Conservation (phyloP, 1,140 invertebrate genomes). For the Drosophila mojavensis region DNA sequence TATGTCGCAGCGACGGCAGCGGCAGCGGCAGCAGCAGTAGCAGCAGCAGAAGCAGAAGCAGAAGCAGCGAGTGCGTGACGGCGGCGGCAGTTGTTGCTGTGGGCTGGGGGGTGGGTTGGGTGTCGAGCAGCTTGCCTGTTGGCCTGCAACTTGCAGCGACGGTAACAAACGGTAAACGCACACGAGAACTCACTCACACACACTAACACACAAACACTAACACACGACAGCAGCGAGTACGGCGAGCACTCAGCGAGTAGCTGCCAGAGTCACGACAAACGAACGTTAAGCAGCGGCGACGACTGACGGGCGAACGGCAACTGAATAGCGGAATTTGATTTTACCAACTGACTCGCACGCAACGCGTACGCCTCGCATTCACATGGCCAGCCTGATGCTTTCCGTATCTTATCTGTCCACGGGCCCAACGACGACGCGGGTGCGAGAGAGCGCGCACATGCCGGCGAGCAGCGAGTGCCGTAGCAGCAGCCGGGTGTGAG, state of each 20-base stretch:
- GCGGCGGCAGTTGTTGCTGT: constrained; percentile 37
- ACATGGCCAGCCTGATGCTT: constrained; percentile 8
- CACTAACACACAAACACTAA: constrained; percentile 11
- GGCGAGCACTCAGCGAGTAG: constrained; percentile 12
- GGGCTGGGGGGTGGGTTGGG: constrained; percentile 38
- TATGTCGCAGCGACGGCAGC: constrained; percentile 34
- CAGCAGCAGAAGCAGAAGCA: not conserved
- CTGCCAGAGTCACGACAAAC: constrained; percentile 23
- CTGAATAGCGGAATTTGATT: constrained; percentile 67
- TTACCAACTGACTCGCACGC: constrained; percentile 51
- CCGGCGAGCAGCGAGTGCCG: constrained; percentile 60
- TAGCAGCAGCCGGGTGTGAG: constrained; percentile 20
- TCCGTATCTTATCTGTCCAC: constrained; percentile 66
- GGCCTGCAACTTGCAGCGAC: constrained; percentile 36
- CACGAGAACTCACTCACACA: not conserved
- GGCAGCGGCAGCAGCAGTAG: constrained; percentile 21
- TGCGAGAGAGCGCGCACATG: constrained; percentile 39
- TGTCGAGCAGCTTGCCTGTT: constrained; percentile 9
- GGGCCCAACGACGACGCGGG: constrained; percentile 21
- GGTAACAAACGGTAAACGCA: constrained; percentile 1
- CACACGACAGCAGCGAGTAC: constrained; percentile 21
- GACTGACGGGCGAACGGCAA: constrained; percentile 44
- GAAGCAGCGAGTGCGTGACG: constrained; percentile 54
- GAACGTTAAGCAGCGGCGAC: constrained; percentile 28
- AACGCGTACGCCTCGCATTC: constrained; percentile 19